These are phyloP conservation scores for Archivesica marissinica DNA, from an alignment of 1,140 invertebrate species.

Conservation along the genomic window DNA sequence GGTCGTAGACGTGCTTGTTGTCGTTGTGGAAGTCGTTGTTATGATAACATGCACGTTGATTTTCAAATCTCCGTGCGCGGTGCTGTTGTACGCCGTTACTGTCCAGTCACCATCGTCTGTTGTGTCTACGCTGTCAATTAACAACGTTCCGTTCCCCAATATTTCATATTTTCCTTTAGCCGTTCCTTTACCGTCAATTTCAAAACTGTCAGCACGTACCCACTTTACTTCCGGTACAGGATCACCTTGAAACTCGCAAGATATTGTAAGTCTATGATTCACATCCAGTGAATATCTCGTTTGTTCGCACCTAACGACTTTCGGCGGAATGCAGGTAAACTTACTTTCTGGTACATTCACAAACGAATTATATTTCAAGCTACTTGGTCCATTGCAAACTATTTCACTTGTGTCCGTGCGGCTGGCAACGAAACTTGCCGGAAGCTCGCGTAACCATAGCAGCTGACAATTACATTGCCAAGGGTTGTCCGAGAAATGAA, in stretches of 20 bases:
- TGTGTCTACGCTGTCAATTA: not conserved
- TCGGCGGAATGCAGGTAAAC: slow-evolving; percentile 57
- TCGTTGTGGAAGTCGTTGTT: slow-evolving; percentile 37
- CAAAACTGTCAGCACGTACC: slow-evolving; percentile 34
- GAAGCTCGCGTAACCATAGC: slow-evolving; percentile 53
- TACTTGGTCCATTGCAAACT: slow-evolving; percentile 47
- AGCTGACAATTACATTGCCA: slow-evolving; percentile 58
- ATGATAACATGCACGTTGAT: slow-evolving; percentile 47
- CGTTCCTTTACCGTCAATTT: slow-evolving; percentile 37
- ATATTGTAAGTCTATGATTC: slow-evolving; percentile 14
- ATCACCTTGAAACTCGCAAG: slow-evolving; percentile 61
- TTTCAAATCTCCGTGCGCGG: slow-evolving; percentile 7
- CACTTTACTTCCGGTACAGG: slow-evolving; percentile 57
- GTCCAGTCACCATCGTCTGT: slow-evolving; percentile 55
- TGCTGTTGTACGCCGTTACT: slow-evolving; percentile 46
- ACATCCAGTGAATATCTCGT: slow-evolving; percentile 36
- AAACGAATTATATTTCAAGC: slow-evolving; percentile 35
- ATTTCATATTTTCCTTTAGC: slow-evolving; percentile 37
- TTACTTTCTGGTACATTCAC: slow-evolving; percentile 45
- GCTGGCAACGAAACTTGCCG: slow-evolving; percentile 16
- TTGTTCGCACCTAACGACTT: slow-evolving; percentile 41
- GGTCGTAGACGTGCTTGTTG: slow-evolving; percentile 27
- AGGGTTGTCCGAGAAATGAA: slow-evolving; percentile 49
- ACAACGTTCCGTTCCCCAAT: slow-evolving; percentile 39
- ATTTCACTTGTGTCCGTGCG: slow-evolving; percentile 12